A percentile compares a stretch with the other conserved stretches of the same genome.
These are phyloP conservation scores for Amaurobius ferox DNA, from an alignment of 2,888 invertebrate species.

Conservation along the genomic window DNA sequence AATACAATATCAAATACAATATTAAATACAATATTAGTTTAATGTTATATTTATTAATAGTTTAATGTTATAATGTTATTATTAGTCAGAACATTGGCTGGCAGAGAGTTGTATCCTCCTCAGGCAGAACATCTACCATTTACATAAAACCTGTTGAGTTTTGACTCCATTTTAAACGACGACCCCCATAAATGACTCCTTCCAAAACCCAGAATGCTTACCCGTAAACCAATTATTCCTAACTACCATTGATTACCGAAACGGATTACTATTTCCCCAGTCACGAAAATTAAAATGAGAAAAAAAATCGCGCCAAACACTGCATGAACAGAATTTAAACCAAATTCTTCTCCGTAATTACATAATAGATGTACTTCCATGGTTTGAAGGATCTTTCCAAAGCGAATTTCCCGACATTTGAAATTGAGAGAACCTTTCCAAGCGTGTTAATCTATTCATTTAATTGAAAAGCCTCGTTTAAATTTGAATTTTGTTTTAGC, in stretches of 20 bases:
- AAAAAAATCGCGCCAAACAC: neutral
- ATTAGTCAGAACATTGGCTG: too few species aligned
- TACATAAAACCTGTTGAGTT: too few species aligned
- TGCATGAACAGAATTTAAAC: neutral
- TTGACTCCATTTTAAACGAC: too few species aligned
- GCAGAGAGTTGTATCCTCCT: too few species aligned
- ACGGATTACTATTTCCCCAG: neutral
- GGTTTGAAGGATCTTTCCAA: neutral
- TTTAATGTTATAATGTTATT: too few species aligned
- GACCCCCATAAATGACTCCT: neutral
- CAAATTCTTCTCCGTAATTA: neutral
- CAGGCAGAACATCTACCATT: too few species aligned
- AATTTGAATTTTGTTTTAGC: too few species aligned
- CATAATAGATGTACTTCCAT: neutral
- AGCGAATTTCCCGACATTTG: too few species aligned
- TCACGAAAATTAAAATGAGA: neutral
- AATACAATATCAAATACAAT: too few species aligned
- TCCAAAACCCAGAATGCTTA: neutral
- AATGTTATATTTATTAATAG: too few species aligned
- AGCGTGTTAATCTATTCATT: conserved; percentile 8
- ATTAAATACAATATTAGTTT: too few species aligned
- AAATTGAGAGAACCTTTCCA: neutral
- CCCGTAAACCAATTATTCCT: neutral
- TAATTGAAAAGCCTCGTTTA: conserved; percentile 4
- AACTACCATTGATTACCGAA: neutral